phyloP scores from a whole-genome alignment of 2,888 invertebrate species.

The Quadriops clusia region DNA sequence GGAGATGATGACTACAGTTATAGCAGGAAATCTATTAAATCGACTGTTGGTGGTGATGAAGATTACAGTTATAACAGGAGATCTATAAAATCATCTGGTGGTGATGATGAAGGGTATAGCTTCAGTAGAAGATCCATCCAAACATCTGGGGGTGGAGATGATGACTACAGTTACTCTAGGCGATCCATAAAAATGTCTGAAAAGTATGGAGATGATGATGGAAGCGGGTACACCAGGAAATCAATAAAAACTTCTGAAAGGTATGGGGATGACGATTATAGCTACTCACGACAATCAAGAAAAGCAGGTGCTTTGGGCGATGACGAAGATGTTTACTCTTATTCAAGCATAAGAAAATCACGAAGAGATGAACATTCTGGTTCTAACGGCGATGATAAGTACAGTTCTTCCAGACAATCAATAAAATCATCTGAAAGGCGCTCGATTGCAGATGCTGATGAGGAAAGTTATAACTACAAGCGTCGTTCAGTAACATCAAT shows the following conservation, averaged over 20 bases:
- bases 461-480: conserved; percentile 24
- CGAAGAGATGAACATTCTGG: too few relatives aligned
- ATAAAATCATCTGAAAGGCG: conserved; percentile 12
- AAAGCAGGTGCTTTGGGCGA: conserved; percentile 8
- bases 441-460: conserved; percentile 23
- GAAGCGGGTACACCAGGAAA: conserved; percentile 10
- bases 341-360: too few relatives aligned
- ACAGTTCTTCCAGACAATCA: conserved; percentile 17
- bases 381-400: conserved; percentile 15
- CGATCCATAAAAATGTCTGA: too few relatives aligned
- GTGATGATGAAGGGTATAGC: conserved; percentile 7
- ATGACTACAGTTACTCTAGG: conserved; percentile 1
- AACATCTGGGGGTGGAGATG: too few relatives aligned
- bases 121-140: conserved; percentile 1
- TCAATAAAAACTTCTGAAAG: conserved; percentile 8
- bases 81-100: conserved; percentile 8
- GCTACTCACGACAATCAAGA: conserved; percentile 9
- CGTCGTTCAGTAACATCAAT: too few relatives aligned
- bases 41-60: conserved; percentile 11
- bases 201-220: conserved; percentile 7
- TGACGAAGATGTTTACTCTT: conserved; percentile 11
- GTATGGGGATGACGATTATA: too few relatives aligned
- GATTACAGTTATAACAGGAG: conserved; percentile 12
- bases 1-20: too few relatives aligned
- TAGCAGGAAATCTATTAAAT: too few relatives aligned